phyloP scores from a whole-genome alignment of 2,888 invertebrate species.

The Danaus chrysippus region DNA sequence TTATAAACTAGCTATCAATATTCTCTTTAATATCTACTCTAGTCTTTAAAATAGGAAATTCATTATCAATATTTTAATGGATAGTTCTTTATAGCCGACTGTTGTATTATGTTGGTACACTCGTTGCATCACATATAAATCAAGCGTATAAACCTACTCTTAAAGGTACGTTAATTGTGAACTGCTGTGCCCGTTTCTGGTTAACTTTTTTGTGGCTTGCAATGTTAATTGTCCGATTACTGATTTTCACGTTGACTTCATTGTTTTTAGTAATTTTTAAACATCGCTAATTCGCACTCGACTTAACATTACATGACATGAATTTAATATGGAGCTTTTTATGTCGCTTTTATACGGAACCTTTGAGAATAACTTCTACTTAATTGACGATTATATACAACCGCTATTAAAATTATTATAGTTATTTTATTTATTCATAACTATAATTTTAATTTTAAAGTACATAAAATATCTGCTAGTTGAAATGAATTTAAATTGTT shows the following conservation, averaged over 20 bases:
- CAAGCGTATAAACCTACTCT: background rate
- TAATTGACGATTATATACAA: too few relatives aligned
- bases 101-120: too few relatives aligned
- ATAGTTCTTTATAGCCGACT: too few relatives aligned
- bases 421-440: too few relatives aligned
- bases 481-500: too few relatives aligned
- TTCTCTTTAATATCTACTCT: too few relatives aligned
- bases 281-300: slow-evolving; percentile 1
- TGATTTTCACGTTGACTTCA: slow-evolving; percentile 5
- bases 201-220: background rate
- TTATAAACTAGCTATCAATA: too few relatives aligned
- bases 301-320: background rate
- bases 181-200: background rate
- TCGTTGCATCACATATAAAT: background rate
- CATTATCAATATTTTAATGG: too few relatives aligned
- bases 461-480: too few relatives aligned
- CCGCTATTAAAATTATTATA: too few relatives aligned
- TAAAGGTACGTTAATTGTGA: slow-evolving; percentile 1
- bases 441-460: too few relatives aligned
- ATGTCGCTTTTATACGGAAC: background rate
- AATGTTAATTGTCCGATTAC: slow-evolving; percentile 8
- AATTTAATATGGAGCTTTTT: background rate
- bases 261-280: slow-evolving; percentile 1
- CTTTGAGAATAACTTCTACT: background rate
- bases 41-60: too few relatives aligned